phyloP scores from a whole-genome alignment of 92 coral and sea anemone species.

The Parazoanthus atlanticus region DNA sequence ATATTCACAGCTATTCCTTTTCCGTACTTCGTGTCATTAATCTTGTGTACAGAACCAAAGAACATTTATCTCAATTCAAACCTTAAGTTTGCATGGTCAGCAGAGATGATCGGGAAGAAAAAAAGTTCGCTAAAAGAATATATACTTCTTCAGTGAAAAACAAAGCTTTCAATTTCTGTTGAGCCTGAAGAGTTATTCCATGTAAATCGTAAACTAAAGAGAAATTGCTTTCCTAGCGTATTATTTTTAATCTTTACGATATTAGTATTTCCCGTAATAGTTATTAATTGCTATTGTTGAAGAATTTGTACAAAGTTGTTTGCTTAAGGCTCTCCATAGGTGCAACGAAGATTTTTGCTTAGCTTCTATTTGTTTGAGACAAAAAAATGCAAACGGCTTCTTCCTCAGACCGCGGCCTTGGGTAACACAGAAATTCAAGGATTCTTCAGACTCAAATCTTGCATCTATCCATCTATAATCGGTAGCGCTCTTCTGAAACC shows the following conservation, averaged over 20 bases:
- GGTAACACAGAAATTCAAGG: too few relatives aligned
- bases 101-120: not conserved
- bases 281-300: constrained; percentile 45
- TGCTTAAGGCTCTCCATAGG: constrained; percentile 38
- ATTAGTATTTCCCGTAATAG: constrained; percentile 32
- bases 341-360: constrained; percentile 1
- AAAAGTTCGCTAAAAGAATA: not conserved
- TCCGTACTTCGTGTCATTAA: not conserved
- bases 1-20: not conserved
- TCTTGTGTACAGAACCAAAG: not conserved
- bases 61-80: too few relatives aligned
- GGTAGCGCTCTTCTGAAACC: constrained; percentile 11
- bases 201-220: not conserved
- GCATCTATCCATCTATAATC: not conserved
- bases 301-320: constrained; percentile 47
- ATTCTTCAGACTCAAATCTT: not conserved
- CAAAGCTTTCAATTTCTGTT: not conserved
- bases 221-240: constrained; percentile 15
- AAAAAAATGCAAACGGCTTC: not conserved
- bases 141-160: not conserved
- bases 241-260: constrained; percentile 26
- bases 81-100: not conserved
- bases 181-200: not conserved
- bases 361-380: constrained; percentile 12
- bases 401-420: not conserved